Evolutionary conservation across 2,113 vertebrate genomes (phyloP), one percentile per base, ranked within the genome.

Genomic region (Alces alces): DNA sequence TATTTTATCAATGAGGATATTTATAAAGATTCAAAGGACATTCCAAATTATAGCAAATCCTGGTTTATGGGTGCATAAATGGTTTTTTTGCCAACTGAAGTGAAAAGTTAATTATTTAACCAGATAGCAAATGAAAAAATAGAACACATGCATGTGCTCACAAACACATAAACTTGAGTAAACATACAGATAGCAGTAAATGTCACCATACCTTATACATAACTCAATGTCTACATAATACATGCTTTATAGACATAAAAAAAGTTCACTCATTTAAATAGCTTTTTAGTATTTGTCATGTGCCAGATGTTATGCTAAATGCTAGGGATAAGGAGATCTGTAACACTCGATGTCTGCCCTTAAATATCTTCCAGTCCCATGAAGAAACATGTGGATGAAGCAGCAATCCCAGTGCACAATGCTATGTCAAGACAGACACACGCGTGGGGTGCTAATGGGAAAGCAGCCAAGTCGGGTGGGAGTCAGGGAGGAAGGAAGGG

Each of bases 371-470:
- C 70, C 52, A 36, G 36, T 64, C 45, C 27, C 5, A 27, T 82
- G 17, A 87, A 95, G 52, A 27, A 96, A 92, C 25, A 1, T 3
- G 13, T 3, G 52, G 45, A 30, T 86, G 78, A 78, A 45, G 66
- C 52, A 60, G 88, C 90, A 94, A 78, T 30, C 50, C 45, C 47
- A 9, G 95, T 3, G 54, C 8, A 13, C 9, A 12, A 7, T 70
- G 12, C n/a, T 23, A 7, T 33, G 28, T 43, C 47, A 36, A n/a
- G 28, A 57, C 43, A 47, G 52, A 33, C 10, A 13, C 3, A 5
- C 3, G 0, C 1, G 1, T 0, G 36, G 39, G 33, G 45, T 5
- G 6, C 36, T n/a, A 6, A 45, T 0, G 6, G 33, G 54, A 55
- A 84, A 17, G 50, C 61, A 36, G 60, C 36, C 8, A 16, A 43